Evolutionary conservation across 2,888 invertebrate species (phyloP), one percentile per base, ranked within the genome.

Genomic region (Lacanobia wlatinum): DNA sequence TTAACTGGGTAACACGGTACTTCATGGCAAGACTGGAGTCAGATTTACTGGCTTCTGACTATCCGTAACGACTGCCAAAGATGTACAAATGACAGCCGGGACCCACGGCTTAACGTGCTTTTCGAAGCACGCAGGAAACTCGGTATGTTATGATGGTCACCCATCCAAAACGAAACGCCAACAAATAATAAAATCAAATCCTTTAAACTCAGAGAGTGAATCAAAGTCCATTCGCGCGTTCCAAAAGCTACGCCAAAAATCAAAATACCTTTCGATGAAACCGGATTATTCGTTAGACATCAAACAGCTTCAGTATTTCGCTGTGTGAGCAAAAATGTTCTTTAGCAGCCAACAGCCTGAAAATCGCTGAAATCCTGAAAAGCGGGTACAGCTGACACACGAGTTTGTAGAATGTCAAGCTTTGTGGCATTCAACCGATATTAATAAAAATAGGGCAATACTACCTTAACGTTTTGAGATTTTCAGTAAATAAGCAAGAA

Each of bases 281-380:
- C 28, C 10, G 16, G 64, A 60, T 78, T 34, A 70, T 73, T 72
- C 40, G 52, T 60, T 62, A 53, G 28, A 71, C 43, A 63, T 59
- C 59, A 72, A 82, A 72, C 53, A 62, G 38, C 40, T 40, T 48
- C 14, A 59, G 38, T 43, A 46, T 50, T 66, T 43, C n/a, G 64
- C 67, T 59, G 52, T 23, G 58, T 10, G 43, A 55, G 58, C 70
- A 72, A 71, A 73, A 71, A 70, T 75, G 12, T 48, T 52, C 61
- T 72, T 61, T 52, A 64, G 16, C 66, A 40, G 46, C 62, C 59
- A 70, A 76, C 79, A 64, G 70, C 61, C 63, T 79, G 76, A 75
- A 85, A 76, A 79, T 73, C 58, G 68, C 73, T 75, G 75, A 84
- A 77, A 83, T 77, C 71, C 59, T 59, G 18, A 62, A 83, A 77